Percentiles rank a stretch among this genome's conserved stretches.
Evolutionary conservation across 2,797 vertebrate species (phyloP).

Genomic region (Sebastes aleutianus): DNA sequence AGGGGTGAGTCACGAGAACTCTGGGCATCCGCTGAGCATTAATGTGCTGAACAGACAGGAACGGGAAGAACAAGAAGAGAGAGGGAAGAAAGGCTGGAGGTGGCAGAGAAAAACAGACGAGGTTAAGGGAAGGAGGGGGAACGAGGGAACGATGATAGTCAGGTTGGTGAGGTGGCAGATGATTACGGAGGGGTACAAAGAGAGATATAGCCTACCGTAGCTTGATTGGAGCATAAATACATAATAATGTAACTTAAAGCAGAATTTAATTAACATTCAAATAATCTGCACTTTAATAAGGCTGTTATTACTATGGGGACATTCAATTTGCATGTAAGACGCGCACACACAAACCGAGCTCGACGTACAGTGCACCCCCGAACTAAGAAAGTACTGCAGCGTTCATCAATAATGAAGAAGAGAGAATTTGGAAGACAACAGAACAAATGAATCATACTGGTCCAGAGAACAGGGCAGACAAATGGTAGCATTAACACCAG

Average conservation of each 20-base stretch:
- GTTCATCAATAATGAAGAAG: conserved; percentile 69
- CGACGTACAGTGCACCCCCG: conserved; percentile 20
- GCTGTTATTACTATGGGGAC: conserved; percentile 67
- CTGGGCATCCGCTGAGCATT: conserved; percentile 59
- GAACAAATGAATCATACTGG: conserved; percentile 55
- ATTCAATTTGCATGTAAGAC: conserved; percentile 67
- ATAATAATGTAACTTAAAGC: conserved; percentile 70
- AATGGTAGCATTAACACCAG: conserved; percentile 43
- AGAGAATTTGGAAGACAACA: conserved; percentile 58
- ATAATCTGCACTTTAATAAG: conserved; percentile 74
- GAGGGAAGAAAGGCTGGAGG: conserved; percentile 39
- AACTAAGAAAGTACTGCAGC: conserved; percentile 51
- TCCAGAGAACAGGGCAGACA: conserved; percentile 38
- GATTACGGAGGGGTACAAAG: conserved; percentile 35
- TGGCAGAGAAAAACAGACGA: conserved; percentile 38
- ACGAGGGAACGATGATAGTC: conserved; percentile 11
- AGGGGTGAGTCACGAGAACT: conserved; percentile 71
- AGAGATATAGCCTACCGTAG: conserved; percentile 37
- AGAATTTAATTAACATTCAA: conserved; percentile 74
- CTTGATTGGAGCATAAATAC: conserved; percentile 68
- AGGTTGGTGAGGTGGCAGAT: conserved; percentile 32
- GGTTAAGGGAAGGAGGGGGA: conserved; percentile 32
- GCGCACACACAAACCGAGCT: conserved; percentile 17
- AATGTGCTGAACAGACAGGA: conserved; percentile 76
- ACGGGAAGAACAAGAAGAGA: conserved; percentile 48